Conservation (phyloP, 2,888 invertebrate species). For the Erebia epiphron region DNA sequence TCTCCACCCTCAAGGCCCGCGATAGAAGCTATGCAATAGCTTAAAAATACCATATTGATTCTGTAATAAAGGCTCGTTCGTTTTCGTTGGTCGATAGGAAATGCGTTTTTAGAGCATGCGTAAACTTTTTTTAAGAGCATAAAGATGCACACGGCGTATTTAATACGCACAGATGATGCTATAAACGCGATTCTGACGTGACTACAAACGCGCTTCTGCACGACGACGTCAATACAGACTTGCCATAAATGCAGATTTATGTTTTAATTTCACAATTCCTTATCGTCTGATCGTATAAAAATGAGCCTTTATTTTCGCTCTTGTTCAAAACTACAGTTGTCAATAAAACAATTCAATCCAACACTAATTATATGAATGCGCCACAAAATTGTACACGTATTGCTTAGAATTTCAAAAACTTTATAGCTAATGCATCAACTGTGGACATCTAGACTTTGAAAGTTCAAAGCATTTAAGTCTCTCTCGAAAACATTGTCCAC, state of each 20-base stretch:
- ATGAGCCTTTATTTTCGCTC: background rate
- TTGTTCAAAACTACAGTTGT: background rate
- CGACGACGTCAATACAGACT: too few relatives aligned
- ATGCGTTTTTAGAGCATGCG: too few relatives aligned
- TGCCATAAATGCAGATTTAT: too few relatives aligned
- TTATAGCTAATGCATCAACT: constrained; percentile 47
- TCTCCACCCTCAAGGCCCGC: too few relatives aligned
- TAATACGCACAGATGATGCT: too few relatives aligned
- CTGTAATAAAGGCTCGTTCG: background rate
- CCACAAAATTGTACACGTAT: constrained; percentile 55
- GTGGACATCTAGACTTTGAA: constrained; percentile 45
- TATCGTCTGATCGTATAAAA: background rate
- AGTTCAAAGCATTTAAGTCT: constrained; percentile 51
- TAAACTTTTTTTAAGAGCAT: too few relatives aligned
- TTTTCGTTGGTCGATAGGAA: background rate
- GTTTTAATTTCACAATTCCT: too few relatives aligned
- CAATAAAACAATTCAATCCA: background rate
- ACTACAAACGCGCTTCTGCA: too few relatives aligned
- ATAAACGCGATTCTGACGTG: too few relatives aligned
- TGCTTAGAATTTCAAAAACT: constrained; percentile 68
- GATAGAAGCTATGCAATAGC: too few relatives aligned
- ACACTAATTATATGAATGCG: constrained; percentile 11
- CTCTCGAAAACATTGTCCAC: constrained; percentile 10
- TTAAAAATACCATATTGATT: background rate
- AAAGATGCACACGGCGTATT: too few relatives aligned